Evolutionary conservation across 1,140 invertebrate species (phyloP), one percentile per base, ranked within the genome.

Genomic region (Heliothis subflexa): DNA sequence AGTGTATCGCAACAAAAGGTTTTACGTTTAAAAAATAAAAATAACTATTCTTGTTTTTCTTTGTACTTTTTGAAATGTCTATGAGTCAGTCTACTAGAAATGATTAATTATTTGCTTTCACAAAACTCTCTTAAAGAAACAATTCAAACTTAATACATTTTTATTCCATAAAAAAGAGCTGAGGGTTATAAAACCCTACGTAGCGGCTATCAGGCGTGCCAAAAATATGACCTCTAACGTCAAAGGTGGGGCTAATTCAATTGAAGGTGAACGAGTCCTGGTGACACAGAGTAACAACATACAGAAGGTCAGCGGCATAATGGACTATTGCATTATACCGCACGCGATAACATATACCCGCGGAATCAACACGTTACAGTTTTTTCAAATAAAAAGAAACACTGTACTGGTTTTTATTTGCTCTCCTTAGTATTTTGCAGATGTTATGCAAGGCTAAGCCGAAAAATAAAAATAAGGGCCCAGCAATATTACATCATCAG

Each of bases 241-340:
- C 45, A 49, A 21, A 13, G 40, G 62, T 49, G 45, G 5, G 45
- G 45, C 13, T 49, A 66, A 66, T 66, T 66, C 62, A 66, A 66
- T 66, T 49, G 62, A 25, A 66, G 40, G 11, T 21, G 45, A 64
- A 47, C 61, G n/a, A 25, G 54, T 18, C 54, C 13, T n/a, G 50
- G 18, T 2, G 57, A 4, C 57, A 61, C 13, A 61, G 21, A 13
- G 10, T 13, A 49, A 12, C 13, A 21, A 47, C 10, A 49, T 47
- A 21, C 62, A 66, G 62, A 66, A 21, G 45, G 45, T 21, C 62
- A 47, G 21, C 52, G 16, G 1, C n/a, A 3, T n/a, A 52, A 52
- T n/a, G n/a, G 50, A 5, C 13, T 52, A 52, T 52, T 16, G 50
- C 50, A n/a, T 52, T 52, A 52, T n/a, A 52, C 14, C 14, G 50